phyloP scores from a whole-genome alignment of 1,140 invertebrate species.

The Leguminivora glycinivorella region DNA sequence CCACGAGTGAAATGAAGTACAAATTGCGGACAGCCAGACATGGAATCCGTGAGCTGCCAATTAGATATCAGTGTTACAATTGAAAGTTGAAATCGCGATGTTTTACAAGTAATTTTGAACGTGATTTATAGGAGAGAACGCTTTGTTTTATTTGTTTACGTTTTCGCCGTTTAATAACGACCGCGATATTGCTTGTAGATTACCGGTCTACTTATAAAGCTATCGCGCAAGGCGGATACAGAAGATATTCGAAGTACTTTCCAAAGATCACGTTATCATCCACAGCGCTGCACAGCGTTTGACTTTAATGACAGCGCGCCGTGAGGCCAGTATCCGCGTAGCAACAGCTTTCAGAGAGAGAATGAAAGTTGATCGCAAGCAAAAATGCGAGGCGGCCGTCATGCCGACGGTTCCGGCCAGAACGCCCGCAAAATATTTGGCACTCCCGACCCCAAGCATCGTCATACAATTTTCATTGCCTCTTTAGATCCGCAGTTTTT shows the following conservation, averaged over 20 bases:
- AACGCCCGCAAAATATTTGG: slow-evolving; percentile 59
- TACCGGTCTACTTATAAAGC: not conserved
- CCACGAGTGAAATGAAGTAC: slow-evolving; percentile 10
- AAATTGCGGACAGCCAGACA: slow-evolving; percentile 4
- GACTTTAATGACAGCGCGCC: slow-evolving; percentile 65
- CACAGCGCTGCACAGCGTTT: slow-evolving; percentile 63
- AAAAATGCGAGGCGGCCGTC: slow-evolving; percentile 50
- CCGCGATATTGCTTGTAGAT: not conserved
- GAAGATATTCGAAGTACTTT: slow-evolving; percentile 62
- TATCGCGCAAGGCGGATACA: not conserved
- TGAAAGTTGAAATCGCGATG: slow-evolving; percentile 8
- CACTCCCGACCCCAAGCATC: slow-evolving; percentile 41
- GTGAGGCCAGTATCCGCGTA: slow-evolving; percentile 72
- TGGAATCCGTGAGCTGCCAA: slow-evolving; percentile 14
- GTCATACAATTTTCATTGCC: slow-evolving; percentile 39
- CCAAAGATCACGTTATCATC: slow-evolving; percentile 73
- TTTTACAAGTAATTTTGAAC: not conserved
- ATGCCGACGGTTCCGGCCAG: slow-evolving; percentile 47
- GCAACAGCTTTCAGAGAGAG: slow-evolving; percentile 72
- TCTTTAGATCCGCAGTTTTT: slow-evolving; percentile 35
- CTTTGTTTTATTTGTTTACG: not conserved
- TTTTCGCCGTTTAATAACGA: not conserved
- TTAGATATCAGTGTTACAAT: not conserved
- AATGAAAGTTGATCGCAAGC: slow-evolving; percentile 74
- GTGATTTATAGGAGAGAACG: not conserved